Conservation (phyloP, 2,797 vertebrate species). For the Staurois parvus region DNA sequence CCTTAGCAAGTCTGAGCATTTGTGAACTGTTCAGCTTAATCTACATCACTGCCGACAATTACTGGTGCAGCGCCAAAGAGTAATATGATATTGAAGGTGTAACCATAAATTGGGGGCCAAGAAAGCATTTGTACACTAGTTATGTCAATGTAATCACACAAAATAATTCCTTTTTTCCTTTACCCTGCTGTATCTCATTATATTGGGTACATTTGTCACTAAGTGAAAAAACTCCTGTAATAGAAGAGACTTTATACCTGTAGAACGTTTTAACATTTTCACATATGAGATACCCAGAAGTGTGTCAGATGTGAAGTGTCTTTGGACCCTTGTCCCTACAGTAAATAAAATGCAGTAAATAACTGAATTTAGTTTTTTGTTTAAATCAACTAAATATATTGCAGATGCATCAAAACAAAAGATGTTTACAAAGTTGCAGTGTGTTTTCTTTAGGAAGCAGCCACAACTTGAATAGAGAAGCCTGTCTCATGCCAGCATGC, state of each 20-base stretch:
- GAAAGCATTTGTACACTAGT: neutral
- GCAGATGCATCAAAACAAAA: too few relatives aligned
- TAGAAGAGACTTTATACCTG: neutral
- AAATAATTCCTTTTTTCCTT: neutral
- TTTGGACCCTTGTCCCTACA: neutral
- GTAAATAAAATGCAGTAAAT: too few relatives aligned
- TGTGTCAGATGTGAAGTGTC: neutral
- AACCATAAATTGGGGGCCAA: neutral
- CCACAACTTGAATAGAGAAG: too few relatives aligned
- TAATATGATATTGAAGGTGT: conserved; percentile 11
- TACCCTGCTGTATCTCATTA: neutral
- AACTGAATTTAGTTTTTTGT: too few relatives aligned
- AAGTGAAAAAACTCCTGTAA: neutral
- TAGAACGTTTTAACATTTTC: neutral
- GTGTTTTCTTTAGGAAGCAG: too few relatives aligned
- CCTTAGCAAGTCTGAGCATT: neutral
- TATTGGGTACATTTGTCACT: neutral
- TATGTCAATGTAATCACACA: neutral
- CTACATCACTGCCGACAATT: conserved; percentile 7
- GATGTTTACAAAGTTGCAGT: too few relatives aligned
- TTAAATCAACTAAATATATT: too few relatives aligned
- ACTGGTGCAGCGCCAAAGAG: neutral
- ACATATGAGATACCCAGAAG: neutral
- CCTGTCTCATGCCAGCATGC: too few relatives aligned
- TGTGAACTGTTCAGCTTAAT: neutral